Base-by-base conservation (phyloP, 2,797 vertebrate genomes). In the Crenuchus spilurus region DNA sequence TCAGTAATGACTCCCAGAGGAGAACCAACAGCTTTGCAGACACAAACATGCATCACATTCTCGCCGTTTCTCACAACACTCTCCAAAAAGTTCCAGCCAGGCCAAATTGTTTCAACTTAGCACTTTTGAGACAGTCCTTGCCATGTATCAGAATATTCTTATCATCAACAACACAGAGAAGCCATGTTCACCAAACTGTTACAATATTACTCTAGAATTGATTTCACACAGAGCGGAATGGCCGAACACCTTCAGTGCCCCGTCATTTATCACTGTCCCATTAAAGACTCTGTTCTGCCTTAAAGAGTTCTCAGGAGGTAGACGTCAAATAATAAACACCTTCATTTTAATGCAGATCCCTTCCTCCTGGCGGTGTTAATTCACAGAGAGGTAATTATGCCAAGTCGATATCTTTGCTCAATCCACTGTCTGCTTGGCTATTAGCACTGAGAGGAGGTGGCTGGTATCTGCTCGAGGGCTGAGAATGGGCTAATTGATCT, bases 221-320 rank as follows among this genome's bases (percentile, higher is more conserved):
- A 58, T 30, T 48, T 26, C 20, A n/a, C 4, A 31, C 14, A 35
- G 39, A 48, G 62, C 35, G 26, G 5, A 62, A 30, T 1, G 11
- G n/a, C 16, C 65, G 52, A 58, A n/a, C 26, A 69, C 49, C 71
- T 28, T 80, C 22, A 54, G 14, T 64, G 64, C 42, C 48, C 31
- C 31, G 42, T 58, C 63, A 74, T 83, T 80, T 78, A 70, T 76
- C 75, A 76, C 33, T 76, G 78, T 80, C 70, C 42, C 68, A 58
- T 74, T 70, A 52, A 11, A 20, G 20, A 57, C 66, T 57, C 28
- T 22, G 20, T 54, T 28, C 33, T 39, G 60, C 55, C 65, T 63
- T 65, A 73, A 67, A 33, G 57, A 22, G 30, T 75, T 54, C 64
- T 13, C 48, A 22, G 20, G 68, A 62, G 44, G 41, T 20, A 57